Conservation (phyloP, 2,888 invertebrate genomes). For the Coelogynopora nodosa region DNA sequence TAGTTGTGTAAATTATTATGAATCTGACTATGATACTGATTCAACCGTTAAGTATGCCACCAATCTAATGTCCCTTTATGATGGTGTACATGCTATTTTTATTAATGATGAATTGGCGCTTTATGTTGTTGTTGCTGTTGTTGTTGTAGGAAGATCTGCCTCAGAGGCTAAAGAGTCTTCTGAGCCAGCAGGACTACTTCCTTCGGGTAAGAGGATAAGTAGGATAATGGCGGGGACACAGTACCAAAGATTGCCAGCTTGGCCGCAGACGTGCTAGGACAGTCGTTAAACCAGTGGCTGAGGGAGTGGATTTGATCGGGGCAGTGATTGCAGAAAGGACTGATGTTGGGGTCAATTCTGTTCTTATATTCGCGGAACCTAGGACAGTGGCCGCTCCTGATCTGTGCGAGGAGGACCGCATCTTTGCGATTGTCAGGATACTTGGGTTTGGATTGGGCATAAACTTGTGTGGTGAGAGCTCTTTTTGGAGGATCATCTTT, state of each 20-base stretch:
- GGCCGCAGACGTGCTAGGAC: background rate
- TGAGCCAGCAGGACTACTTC: background rate
- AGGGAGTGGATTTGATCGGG: background rate
- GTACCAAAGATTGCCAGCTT: background rate
- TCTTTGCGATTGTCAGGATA: background rate
- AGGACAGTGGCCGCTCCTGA: background rate
- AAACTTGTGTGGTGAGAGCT: background rate
- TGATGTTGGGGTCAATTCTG: background rate
- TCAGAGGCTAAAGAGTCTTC: background rate
- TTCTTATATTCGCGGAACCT: background rate
- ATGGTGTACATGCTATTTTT: no score
- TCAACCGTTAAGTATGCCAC: no score
- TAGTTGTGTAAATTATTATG: no score
- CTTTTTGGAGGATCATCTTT: background rate
- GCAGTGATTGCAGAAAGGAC: background rate
- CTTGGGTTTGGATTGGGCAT: background rate
- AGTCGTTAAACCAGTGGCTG: background rate
- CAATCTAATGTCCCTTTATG: no score
- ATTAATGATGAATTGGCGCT: no score
- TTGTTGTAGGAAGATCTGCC: background rate
- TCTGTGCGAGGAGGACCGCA: background rate
- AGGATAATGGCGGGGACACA: background rate
- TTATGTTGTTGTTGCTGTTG: background rate
- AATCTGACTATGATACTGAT: no score
- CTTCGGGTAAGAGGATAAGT: background rate